A percentile compares a stretch with the other conserved stretches of the same genome.
These are phyloP conservation scores for Epiblema foenella DNA, from an alignment of 2,888 invertebrate genomes.

Conservation along the genomic window DNA sequence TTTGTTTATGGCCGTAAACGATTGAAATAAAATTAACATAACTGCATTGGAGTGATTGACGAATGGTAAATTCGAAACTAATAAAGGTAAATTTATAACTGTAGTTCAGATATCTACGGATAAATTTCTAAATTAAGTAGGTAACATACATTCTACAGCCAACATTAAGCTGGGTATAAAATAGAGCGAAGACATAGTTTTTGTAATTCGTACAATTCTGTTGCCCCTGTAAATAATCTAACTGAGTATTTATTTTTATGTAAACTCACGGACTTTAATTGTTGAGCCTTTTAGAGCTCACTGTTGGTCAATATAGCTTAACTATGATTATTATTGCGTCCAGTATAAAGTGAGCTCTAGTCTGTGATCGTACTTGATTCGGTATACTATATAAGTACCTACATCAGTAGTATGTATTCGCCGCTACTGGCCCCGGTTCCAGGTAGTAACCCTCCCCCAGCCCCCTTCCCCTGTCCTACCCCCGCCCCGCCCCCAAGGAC, in stretches of 20 bases:
- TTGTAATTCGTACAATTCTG: background rate
- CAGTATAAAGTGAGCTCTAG: no score
- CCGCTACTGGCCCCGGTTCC: no score
- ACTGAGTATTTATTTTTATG: background rate
- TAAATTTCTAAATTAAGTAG: background rate
- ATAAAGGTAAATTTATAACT: background rate
- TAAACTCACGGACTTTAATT: no score
- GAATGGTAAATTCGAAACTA: background rate
- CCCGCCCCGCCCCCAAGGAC: no score
- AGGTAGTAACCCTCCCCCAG: no score
- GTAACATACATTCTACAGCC: background rate
- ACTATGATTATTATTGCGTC: no score
- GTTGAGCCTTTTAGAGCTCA: no score
- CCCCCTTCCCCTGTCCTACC: no score
- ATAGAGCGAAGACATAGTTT: background rate
- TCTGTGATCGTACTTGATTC: no score
- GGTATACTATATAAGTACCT: no score
- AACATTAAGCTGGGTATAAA: background rate
- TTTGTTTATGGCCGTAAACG: background rate
- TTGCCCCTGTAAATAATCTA: background rate
- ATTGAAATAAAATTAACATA: background rate
- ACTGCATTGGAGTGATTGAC: background rate
- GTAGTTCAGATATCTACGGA: background rate
- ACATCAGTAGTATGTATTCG: no score
- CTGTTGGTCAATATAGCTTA: no score